Conservation (phyloP, 2,113 vertebrate genomes). For the Thinocorus orbignyianus region DNA sequence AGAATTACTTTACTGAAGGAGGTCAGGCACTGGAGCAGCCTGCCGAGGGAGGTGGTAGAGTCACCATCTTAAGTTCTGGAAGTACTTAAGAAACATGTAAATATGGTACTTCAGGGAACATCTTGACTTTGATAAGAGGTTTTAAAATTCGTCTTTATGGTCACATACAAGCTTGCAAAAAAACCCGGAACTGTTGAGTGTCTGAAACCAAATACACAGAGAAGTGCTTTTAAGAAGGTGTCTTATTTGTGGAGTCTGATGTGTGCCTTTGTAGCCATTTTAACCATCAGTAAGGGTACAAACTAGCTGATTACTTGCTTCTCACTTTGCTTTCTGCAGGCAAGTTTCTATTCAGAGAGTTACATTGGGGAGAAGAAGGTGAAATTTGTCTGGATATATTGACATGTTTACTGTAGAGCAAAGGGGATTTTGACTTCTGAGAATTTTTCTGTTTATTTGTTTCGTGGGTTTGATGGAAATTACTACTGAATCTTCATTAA, state of each 20-base stretch:
- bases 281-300: not conserved
- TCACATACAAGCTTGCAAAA: not conserved
- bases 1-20: too few species aligned
- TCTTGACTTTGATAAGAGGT: not conserved
- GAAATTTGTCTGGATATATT: not conserved
- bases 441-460: not conserved
- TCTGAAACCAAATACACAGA: not conserved
- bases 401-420: not conserved
- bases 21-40: too few species aligned
- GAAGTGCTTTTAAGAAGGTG: not conserved
- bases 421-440: not conserved
- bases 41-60: too few species aligned
- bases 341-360: not conserved
- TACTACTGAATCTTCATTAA: not conserved
- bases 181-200: not conserved
- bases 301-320: not conserved
- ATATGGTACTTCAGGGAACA: not conserved
- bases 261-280: not conserved
- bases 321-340: not conserved
- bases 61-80: too few species aligned
- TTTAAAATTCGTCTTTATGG: not conserved
- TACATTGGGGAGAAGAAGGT: too few species aligned
- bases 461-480: not conserved
- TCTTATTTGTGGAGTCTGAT: not conserved
- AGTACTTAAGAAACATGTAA: too few species aligned